A percentile compares a stretch with the other conserved stretches of the same genome.
These are phyloP conservation scores for Leucoma salicis DNA, from an alignment of 2,888 invertebrate species.

Conservation along the genomic window DNA sequence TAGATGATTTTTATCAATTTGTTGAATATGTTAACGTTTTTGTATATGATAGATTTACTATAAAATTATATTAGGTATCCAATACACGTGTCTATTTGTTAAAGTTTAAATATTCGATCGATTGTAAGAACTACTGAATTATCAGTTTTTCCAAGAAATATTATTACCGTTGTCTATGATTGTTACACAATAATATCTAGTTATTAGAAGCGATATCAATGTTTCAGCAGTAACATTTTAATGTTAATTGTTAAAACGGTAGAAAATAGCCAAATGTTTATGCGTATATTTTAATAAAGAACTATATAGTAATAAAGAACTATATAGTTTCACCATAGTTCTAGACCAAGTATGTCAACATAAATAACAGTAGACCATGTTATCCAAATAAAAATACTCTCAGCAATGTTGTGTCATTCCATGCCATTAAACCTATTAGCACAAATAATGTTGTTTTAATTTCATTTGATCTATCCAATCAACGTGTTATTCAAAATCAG, in stretches of 20 bases:
- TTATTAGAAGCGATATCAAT: slow-evolving; percentile 28
- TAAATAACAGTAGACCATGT: slow-evolving; percentile 10
- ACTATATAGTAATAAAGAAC: slow-evolving; percentile 9
- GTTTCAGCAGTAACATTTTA: slow-evolving; percentile 21
- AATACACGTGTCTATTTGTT: no score
- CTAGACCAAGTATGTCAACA: slow-evolving; percentile 4
- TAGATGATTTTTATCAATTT: no score
- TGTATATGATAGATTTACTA: no score
- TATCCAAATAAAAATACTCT: slow-evolving; percentile 10
- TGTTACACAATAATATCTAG: slow-evolving; percentile 11
- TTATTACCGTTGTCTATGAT: slow-evolving; percentile 9
- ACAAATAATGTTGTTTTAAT: background rate
- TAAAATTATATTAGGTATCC: no score
- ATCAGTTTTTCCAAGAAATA: no score
- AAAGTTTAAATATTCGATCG: no score
- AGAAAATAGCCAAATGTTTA: slow-evolving; percentile 24
- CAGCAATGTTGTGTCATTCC: slow-evolving; percentile 31
- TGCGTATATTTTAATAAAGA: slow-evolving; percentile 11
- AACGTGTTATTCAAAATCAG: no score
- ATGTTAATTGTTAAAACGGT: slow-evolving; percentile 25
- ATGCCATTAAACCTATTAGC: background rate
- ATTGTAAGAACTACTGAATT: no score
- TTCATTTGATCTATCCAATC: no score
- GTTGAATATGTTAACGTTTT: no score
- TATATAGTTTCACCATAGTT: slow-evolving; percentile 2